These are phyloP conservation scores for Acromyrmex heyeri DNA, from an alignment of 1,140 invertebrate genomes.

Conservation along the genomic window DNA sequence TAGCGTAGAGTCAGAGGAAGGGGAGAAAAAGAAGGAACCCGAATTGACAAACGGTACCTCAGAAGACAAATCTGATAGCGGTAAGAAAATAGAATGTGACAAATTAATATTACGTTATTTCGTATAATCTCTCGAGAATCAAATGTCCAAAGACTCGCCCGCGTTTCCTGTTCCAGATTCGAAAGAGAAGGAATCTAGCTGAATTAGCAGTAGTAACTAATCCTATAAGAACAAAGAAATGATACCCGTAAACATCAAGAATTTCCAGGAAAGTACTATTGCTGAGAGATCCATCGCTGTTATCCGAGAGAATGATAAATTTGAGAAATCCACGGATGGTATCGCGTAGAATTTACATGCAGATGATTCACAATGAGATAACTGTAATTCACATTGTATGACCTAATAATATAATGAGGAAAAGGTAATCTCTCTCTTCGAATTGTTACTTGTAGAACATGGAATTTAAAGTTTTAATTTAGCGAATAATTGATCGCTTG, in stretches of 20 bases:
- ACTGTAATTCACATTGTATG: slow-evolving; percentile 24
- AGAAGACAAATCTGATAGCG: slow-evolving; percentile 86
- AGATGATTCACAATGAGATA: slow-evolving; percentile 51
- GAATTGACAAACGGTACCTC: slow-evolving; percentile 87
- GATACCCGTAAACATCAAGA: slow-evolving; percentile 66
- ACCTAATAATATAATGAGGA: neutral
- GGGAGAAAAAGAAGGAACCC: slow-evolving; percentile 88
- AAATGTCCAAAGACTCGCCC: neutral
- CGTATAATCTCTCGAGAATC: neutral
- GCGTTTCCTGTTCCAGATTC: slow-evolving; percentile 83
- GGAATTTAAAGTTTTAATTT: slow-evolving; percentile 18
- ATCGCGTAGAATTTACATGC: slow-evolving; percentile 59
- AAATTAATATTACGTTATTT: slow-evolving; percentile 13
- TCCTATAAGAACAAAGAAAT: slow-evolving; percentile 58
- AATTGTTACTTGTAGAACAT: neutral
- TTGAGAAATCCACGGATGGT: slow-evolving; percentile 31
- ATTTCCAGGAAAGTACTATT: slow-evolving; percentile 65
- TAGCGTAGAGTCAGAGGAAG: slow-evolving; percentile 86
- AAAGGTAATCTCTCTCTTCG: neutral
- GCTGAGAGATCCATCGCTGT: slow-evolving; percentile 66
- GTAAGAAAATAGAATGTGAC: slow-evolving; percentile 75
- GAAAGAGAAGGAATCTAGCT: slow-evolving; percentile 87
- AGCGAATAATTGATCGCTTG: slow-evolving; percentile 30
- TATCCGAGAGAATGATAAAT: slow-evolving; percentile 34
- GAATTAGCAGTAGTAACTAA: slow-evolving; percentile 79